Conservation (phyloP, 2,797 vertebrate species). For the Miopithecus talapoin region DNA sequence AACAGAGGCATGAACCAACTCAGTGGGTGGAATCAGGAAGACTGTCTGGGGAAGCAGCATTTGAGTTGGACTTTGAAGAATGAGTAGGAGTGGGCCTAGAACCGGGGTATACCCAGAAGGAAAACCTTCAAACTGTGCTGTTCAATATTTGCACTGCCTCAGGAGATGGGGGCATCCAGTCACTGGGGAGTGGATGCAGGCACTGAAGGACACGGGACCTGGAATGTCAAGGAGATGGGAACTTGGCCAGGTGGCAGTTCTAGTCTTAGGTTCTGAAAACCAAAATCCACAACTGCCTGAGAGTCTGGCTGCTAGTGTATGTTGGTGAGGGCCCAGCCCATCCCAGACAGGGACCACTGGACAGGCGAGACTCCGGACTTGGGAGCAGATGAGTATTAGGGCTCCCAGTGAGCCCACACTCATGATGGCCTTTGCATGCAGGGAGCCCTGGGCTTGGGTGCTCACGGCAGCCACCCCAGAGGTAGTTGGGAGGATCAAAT, state of each 20-base stretch:
- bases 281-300: neutral
- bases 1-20: neutral
- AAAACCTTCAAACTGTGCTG: neutral
- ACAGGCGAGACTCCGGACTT: neutral
- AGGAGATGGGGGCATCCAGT: neutral
- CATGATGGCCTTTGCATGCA: neutral
- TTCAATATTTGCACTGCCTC: neutral
- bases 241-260: neutral
- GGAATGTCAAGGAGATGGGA: neutral
- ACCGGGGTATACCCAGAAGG: neutral
- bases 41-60: neutral
- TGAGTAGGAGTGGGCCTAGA: neutral
- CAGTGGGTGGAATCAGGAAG: neutral
- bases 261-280: neutral
- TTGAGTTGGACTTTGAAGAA: neutral
- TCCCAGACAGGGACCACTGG: neutral
- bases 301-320: neutral
- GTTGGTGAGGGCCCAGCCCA: neutral
- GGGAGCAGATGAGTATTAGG: neutral
- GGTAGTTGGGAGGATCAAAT: neutral
- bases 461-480: neutral
- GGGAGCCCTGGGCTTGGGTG: neutral
- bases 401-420: neutral
- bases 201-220: neutral
- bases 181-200: neutral